These are phyloP conservation scores for Enteromius thamalakanensis DNA, from an alignment of 2,797 vertebrate genomes.

Conservation along the genomic window DNA sequence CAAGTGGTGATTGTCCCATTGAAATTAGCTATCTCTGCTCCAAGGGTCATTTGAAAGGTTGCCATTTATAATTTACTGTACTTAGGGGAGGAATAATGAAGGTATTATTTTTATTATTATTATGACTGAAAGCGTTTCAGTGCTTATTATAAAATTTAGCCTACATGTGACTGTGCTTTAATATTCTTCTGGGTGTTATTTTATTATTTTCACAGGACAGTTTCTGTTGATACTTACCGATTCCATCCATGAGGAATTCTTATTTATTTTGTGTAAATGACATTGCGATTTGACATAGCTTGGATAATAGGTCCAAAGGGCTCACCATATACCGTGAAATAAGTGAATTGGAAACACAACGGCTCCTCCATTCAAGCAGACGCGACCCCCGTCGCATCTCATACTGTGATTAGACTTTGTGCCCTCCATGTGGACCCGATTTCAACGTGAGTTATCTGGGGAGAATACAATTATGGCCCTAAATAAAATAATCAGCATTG, in stretches of 20 bases:
- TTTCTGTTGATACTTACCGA: neutral
- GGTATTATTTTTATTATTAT: slow-evolving; percentile 27
- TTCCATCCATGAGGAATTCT: slow-evolving; percentile 30
- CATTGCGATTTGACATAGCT: slow-evolving; percentile 8
- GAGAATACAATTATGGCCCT: slow-evolving; percentile 99
- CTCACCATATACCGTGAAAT: slow-evolving; percentile 31
- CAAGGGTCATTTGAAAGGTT: neutral
- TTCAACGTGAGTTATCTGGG: slow-evolving; percentile 99
- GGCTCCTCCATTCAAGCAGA: slow-evolving; percentile 75
- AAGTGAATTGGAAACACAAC: slow-evolving; percentile 64
- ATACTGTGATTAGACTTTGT: slow-evolving; percentile 90
- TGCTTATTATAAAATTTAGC: neutral
- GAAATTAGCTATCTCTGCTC: neutral
- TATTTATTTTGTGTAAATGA: slow-evolving; percentile 10
- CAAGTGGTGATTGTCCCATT: neutral
- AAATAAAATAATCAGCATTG: slow-evolving; percentile 99
- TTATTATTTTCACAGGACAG: neutral
- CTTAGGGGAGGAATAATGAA: neutral
- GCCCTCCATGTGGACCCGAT: slow-evolving; percentile 96
- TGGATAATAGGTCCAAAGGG: slow-evolving; percentile 46
- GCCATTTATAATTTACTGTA: neutral
- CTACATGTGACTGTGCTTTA: neutral
- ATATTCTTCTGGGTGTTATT: neutral
- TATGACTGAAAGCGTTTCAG: neutral
- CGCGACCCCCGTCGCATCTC: slow-evolving; percentile 84